Evolutionary conservation across 2,113 vertebrate genomes (phyloP).

Genomic region (Acanthochromis polyacanthus): DNA sequence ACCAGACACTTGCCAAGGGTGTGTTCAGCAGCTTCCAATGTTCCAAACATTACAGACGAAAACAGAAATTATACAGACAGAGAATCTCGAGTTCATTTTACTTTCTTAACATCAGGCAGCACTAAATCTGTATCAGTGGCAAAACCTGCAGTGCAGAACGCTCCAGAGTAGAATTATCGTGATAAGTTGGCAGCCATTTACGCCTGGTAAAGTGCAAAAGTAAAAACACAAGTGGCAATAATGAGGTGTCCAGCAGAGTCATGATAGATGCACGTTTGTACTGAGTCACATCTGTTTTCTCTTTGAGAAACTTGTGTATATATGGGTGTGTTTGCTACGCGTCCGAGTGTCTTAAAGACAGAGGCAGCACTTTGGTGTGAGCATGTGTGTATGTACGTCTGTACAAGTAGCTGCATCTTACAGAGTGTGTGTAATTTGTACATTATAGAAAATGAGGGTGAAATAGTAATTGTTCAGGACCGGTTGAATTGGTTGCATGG

Average conservation of each 20-base stretch:
- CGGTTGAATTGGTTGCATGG: conserved; percentile 60
- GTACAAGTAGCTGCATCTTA: conserved; percentile 46
- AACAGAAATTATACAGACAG: conserved; percentile 7
- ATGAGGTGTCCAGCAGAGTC: conserved; percentile 36
- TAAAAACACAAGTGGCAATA: conserved; percentile 57
- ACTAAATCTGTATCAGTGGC: background rate
- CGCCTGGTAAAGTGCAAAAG: conserved; percentile 28
- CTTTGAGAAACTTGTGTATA: conserved; percentile 46
- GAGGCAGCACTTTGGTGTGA: conserved; percentile 44
- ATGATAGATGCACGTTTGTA: conserved; percentile 17
- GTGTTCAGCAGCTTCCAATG: conserved; percentile 21
- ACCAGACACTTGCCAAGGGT: conserved; percentile 30
- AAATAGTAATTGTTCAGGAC: conserved; percentile 26
- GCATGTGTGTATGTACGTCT: conserved; percentile 51
- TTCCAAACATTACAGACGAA: conserved; percentile 27
- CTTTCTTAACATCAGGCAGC: conserved; percentile 1
- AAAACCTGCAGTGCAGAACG: conserved; percentile 16
- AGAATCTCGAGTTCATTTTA: background rate
- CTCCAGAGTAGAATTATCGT: background rate
- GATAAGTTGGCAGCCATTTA: background rate
- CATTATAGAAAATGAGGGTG: conserved; percentile 23
- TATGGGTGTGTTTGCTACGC: conserved; percentile 49
- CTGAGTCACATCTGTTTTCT: conserved; percentile 31
- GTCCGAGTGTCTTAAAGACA: conserved; percentile 36
- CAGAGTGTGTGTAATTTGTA: conserved; percentile 59